Conservation (phyloP, 1,140 invertebrate genomes). For the Macrobrachium nipponense region DNA sequence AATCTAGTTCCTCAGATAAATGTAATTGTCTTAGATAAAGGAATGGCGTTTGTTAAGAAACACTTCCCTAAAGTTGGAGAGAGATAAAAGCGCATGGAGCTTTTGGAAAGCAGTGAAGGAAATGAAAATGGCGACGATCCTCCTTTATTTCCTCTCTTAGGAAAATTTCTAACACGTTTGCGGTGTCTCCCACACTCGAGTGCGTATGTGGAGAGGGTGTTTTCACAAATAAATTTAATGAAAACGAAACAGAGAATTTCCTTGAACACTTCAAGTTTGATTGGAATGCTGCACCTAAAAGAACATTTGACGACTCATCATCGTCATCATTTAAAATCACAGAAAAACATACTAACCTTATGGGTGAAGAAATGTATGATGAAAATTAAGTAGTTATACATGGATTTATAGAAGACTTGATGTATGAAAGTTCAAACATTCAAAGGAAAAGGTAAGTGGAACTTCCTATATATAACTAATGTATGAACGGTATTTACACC, state of each 20-base stretch:
- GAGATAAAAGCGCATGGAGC: not conserved
- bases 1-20: constrained; percentile 15
- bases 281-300: too few species aligned
- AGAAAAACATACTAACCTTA: too few species aligned
- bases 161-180: constrained; percentile 20
- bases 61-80: not conserved
- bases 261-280: constrained; percentile 12
- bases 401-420: too few species aligned
- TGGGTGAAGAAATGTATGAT: too few species aligned
- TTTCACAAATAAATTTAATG: constrained; percentile 46
- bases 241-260: constrained; percentile 39
- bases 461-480: too few species aligned
- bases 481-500: too few species aligned
- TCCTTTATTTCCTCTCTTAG: constrained; percentile 38
- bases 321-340: too few species aligned
- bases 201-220: too few species aligned
- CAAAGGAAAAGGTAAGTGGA: too few species aligned
- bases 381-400: too few species aligned
- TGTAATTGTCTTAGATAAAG: constrained; percentile 14
- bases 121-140: constrained; percentile 27
- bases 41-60: constrained; percentile 22
- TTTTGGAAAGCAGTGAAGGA: constrained; percentile 30
- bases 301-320: too few species aligned
- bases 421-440: too few species aligned
- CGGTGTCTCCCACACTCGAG: constrained; percentile 38